Evolutionary conservation across 2,113 vertebrate genomes (phyloP), one percentile per base, ranked within the genome.

Genomic region (Hyperoodon ampullatus): DNA sequence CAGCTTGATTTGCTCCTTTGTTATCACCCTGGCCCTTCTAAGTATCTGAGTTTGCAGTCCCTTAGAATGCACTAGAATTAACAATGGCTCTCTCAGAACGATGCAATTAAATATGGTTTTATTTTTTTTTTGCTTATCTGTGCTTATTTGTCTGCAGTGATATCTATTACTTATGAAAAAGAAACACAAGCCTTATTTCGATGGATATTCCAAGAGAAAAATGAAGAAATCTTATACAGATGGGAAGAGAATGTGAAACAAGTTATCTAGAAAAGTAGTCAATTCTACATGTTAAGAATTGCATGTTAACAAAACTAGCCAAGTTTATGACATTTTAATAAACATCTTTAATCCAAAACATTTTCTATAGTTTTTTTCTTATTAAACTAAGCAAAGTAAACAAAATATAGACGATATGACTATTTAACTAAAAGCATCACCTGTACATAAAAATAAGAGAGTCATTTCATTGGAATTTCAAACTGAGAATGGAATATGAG

Each of bases 391-490:
- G 50, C 85, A n/a, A 94, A 93, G 14, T 58, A 82, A 77, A 71
- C 2, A 77, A 5, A 28, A 61, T 3, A n/a, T 8, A 72, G 63
- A 90, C 55, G 9, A 90, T 78, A n/a, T 12, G 44, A 60, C 21
- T 21, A 86, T 58, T 35, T 61, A 95, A 84, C 15, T 74, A 77
- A 93, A 96, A 63, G 33, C 16, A 91, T 70, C 8, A 80, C 7
- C 82, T 88, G 93, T 65, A 93, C 10, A 93, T 50, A 85, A 85
- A 96, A 90, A 96, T 58, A 75, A 15, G 50, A 93, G 15, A 94
- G 70, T 86, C 42, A 33, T 19, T 78, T 75, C 30, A 90, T 1
- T 71, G 30, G 70, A 88, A 68, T 92, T 90, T 58, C 78, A 91
- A 75, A 35, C 35, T 75, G 65, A 92, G 33, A 63, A 88, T 44